Percentiles rank a stretch among this genome's conserved stretches.
Evolutionary conservation across 1,140 invertebrate genomes (phyloP).

Genomic region (Zaprionus camerounensis): DNA sequence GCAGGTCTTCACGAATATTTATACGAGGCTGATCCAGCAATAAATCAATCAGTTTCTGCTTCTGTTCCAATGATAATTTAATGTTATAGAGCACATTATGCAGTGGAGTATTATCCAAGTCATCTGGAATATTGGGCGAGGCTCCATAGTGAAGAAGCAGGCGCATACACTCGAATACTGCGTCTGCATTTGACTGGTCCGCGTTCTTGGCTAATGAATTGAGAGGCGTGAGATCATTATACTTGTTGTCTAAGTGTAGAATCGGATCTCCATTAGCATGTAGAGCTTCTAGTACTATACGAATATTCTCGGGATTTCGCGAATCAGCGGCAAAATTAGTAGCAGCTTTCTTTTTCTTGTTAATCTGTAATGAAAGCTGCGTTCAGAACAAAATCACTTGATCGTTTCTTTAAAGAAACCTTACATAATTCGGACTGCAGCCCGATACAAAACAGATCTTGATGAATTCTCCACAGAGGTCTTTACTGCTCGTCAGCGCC

Average conservation of each 20-base stretch:
- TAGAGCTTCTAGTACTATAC: constrained; percentile 69
- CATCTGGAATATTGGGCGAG: constrained; percentile 87
- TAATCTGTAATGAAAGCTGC: constrained; percentile 5
- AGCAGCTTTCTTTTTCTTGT: constrained; percentile 66
- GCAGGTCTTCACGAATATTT: constrained; percentile 86
- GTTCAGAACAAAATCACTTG: background rate
- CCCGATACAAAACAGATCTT: constrained; percentile 87
- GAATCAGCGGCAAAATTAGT: constrained; percentile 88
- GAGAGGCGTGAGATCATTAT: constrained; percentile 86
- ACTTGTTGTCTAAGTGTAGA: constrained; percentile 84
- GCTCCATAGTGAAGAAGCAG: constrained; percentile 86
- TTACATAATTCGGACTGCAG: constrained; percentile 87
- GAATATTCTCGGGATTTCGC: constrained; percentile 85
- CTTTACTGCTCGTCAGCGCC: constrained; percentile 7
- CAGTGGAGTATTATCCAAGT: constrained; percentile 86
- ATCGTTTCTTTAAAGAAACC: constrained; percentile 47
- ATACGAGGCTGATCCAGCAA: constrained; percentile 84
- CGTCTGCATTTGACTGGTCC: constrained; percentile 84
- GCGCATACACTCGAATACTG: constrained; percentile 81
- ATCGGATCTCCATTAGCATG: background rate
- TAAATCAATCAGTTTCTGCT: constrained; percentile 84
- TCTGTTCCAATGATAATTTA: constrained; percentile 71
- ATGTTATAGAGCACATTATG: constrained; percentile 86
- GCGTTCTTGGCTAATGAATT: constrained; percentile 86
- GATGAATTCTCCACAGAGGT: constrained; percentile 85